A percentile compares a stretch with the other conserved stretches of the same genome.
phyloP scores from a whole-genome alignment of 2,888 invertebrate genomes.

The Hylaea fasciaria region DNA sequence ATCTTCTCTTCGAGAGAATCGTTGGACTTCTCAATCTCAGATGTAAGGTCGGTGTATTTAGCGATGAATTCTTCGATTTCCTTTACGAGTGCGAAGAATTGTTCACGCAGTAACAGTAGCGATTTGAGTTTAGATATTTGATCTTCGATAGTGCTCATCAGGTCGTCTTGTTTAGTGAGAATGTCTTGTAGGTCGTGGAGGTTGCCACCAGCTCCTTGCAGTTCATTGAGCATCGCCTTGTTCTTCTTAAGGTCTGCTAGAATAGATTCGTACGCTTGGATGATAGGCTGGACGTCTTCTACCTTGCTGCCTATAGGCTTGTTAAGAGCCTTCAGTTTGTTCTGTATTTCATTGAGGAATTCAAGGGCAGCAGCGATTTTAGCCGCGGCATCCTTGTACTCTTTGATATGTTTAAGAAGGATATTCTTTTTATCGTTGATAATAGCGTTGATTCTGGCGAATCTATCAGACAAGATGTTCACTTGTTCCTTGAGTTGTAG shows the following conservation, averaged over 20 bases:
- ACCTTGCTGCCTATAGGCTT: conserved; percentile 94
- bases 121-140: conserved; percentile 93
- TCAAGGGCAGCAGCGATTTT: conserved; percentile 91
- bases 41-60: conserved; percentile 93
- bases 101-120: conserved; percentile 92
- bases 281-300: conserved; percentile 94
- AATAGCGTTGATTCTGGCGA: conserved; percentile 89
- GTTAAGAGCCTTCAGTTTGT: conserved; percentile 91
- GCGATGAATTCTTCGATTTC: conserved; percentile 95
- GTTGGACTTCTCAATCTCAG: conserved; percentile 93
- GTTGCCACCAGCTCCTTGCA: conserved; percentile 87
- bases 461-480: conserved; percentile 91
- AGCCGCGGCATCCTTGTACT: conserved; percentile 92
- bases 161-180: conserved; percentile 92
- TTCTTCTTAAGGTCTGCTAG: conserved; percentile 91
- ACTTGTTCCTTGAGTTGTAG: conserved; percentile 92
- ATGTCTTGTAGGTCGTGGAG: conserved; percentile 92
- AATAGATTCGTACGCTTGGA: conserved; percentile 91
- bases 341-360: conserved; percentile 92
- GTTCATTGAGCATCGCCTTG: conserved; percentile 90
- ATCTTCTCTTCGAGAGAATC: conserved; percentile 94
- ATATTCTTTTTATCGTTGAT: conserved; percentile 91
- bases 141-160: conserved; percentile 93
- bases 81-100: conserved; percentile 93
- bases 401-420: conserved; percentile 91